Evolutionary conservation across 1,140 invertebrate genomes (phyloP), one percentile per base, ranked within the genome.

Genomic region (Heterodera schachtii): DNA sequence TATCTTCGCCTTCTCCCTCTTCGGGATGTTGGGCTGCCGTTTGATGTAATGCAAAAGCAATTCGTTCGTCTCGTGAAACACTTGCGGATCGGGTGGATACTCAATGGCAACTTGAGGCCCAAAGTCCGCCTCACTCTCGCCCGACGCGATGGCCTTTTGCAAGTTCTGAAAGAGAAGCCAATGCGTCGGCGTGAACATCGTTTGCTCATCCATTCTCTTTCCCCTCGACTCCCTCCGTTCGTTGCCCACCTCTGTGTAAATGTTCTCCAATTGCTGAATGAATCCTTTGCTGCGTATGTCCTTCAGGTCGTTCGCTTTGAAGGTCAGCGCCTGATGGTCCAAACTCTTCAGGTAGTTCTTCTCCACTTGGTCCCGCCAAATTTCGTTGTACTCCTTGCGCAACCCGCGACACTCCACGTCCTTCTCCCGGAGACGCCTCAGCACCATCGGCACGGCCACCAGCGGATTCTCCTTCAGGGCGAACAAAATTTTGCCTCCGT

Each of bases 281-380:
- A 99, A 91, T 82, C 94, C 94, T 91, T 98, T 98, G 1, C 95
- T 96, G n/a, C 96, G 93, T 60, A 99, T 92, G 6, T 94, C 94
- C 90, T 98, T 98, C 67, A 97, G 93, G 90, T 99, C 97, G 88
- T 95, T 98, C 90, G 97, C 96, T 90, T 99, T 99, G 90, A 99
- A 98, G 90, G 96, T 97, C 83, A 98, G 96, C 44, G 96, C 96
- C 90, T 98, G 96, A 91, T 99, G 96, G 92, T 99, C 97, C 8
- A 99, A 91, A 13, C 96, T 98, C 90, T 98, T 98, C 41, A 98
- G 92, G 90, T 98, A 98, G 91, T 96, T 98, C 90, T 98, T 98
- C 90, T 98, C 96, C 90, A 97, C 97, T 91, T 98, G 96, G 90
- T 98, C 97, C 44, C 95, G 92, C 97, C 97, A 99, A 73, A 96